A percentile compares a stretch with the other conserved stretches of the same genome.
These are phyloP conservation scores for Congeria kusceri DNA, from an alignment of 2,888 invertebrate genomes.

Conservation along the genomic window DNA sequence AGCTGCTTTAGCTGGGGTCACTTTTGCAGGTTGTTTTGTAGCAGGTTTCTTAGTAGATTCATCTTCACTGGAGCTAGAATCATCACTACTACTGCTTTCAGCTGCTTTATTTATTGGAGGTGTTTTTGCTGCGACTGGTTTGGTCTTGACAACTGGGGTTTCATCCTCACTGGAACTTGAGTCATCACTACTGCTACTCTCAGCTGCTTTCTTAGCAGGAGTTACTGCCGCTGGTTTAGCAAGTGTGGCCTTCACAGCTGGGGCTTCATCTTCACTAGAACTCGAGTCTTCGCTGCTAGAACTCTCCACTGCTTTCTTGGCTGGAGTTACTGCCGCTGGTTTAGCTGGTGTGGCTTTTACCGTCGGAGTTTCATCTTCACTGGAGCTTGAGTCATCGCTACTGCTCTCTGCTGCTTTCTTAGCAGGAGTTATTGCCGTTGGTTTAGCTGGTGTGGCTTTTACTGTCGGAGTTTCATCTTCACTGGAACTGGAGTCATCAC, in stretches of 20 bases:
- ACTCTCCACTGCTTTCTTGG: slow-evolving; percentile 34
- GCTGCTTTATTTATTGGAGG: slow-evolving; percentile 17
- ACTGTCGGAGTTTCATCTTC: slow-evolving; percentile 46
- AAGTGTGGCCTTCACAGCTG: slow-evolving; percentile 61
- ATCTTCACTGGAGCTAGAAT: slow-evolving; percentile 48
- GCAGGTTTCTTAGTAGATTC: slow-evolving; percentile 29
- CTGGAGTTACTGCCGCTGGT: slow-evolving; percentile 18
- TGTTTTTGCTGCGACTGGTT: slow-evolving; percentile 27
- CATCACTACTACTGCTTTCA: slow-evolving; percentile 40
- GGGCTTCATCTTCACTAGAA: slow-evolving; percentile 61
- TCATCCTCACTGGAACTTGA: slow-evolving; percentile 56
- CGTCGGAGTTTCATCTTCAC: slow-evolving; percentile 48
- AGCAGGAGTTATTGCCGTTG: slow-evolving; percentile 34
- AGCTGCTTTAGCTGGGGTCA: slow-evolving; percentile 9
- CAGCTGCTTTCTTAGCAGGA: slow-evolving; percentile 37
- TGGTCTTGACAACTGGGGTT: slow-evolving; percentile 19
- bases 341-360: slow-evolving; percentile 32
- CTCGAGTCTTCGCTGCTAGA: slow-evolving; percentile 64
- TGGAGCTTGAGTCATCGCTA: slow-evolving; percentile 43
- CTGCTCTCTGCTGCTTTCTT: slow-evolving; percentile 17
- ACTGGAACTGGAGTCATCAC: slow-evolving; percentile 41
- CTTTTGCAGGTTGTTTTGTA: slow-evolving; percentile 35
- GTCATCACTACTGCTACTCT: slow-evolving; percentile 40
- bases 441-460: slow-evolving; percentile 22
- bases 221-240: slow-evolving; percentile 20